These are phyloP conservation scores for Gyps fulvus DNA, from an alignment of 2,113 vertebrate species.

Conservation along the genomic window DNA sequence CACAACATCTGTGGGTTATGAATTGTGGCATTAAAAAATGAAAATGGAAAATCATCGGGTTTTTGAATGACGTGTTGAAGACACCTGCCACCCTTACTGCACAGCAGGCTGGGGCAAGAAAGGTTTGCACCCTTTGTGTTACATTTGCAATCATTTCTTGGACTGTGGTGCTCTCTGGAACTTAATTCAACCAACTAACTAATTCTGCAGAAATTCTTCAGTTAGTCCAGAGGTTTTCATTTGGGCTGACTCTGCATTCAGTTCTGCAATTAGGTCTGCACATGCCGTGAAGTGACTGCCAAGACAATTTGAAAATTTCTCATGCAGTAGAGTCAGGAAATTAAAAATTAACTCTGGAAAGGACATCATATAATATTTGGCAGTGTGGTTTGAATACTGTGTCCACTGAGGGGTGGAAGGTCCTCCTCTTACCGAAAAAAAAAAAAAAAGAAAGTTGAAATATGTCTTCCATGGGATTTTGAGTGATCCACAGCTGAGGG, in stretches of 20 bases:
- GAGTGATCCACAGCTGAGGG: not conserved
- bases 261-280: slow-evolving; percentile 41
- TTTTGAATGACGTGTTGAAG: not conserved
- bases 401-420: slow-evolving; percentile 44
- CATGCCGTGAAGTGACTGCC: slow-evolving; percentile 35
- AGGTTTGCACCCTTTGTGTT: not conserved
- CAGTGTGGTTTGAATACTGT: slow-evolving; percentile 37
- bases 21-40: slow-evolving; percentile 11
- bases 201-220: slow-evolving; percentile 54
- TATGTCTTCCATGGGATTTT: not conserved
- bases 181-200: slow-evolving; percentile 28
- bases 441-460: not conserved
- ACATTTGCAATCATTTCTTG: not conserved
- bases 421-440: not conserved
- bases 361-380: slow-evolving; percentile 53
- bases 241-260: slow-evolving; percentile 59
- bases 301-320: slow-evolving; percentile 57
- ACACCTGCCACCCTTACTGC: slow-evolving; percentile 13
- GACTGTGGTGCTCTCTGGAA: not conserved
- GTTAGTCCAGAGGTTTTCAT: slow-evolving; percentile 33
- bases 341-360: slow-evolving; percentile 76
- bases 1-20: not conserved
- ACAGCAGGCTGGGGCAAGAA: not conserved
- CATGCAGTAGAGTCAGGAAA: slow-evolving; percentile 69
- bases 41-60: not conserved